Evolutionary conservation across 2,113 vertebrate species (phyloP).

Genomic region (Theristicus caerulescens): DNA sequence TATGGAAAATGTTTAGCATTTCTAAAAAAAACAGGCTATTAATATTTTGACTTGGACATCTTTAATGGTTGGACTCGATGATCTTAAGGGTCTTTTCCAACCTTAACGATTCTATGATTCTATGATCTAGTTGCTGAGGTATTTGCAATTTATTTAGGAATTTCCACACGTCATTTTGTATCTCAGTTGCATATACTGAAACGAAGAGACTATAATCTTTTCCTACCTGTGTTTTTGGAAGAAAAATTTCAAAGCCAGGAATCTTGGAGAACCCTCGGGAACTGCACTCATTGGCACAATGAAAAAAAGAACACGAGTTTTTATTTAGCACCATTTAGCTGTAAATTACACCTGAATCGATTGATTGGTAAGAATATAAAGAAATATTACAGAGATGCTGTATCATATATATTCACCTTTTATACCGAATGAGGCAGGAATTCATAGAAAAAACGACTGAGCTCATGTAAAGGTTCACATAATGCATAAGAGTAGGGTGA

Average conservation of each 20-base stretch:
- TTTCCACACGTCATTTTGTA: background rate
- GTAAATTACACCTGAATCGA: background rate
- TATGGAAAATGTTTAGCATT: background rate
- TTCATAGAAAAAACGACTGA: background rate
- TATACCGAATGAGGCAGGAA: background rate
- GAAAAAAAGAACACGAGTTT: background rate
- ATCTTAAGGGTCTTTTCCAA: too few relatives aligned
- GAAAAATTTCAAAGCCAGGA: background rate
- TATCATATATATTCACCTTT: background rate
- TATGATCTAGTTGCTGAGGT: background rate
- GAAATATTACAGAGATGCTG: background rate
- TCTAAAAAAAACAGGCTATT: background rate
- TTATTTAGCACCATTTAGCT: background rate
- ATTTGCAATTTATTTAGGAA: background rate
- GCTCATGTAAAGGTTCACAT: background rate
- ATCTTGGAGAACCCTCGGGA: background rate
- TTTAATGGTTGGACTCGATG: too few relatives aligned
- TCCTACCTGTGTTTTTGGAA: background rate
- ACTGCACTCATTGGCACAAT: background rate
- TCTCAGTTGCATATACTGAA: background rate
- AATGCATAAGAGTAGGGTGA: background rate
- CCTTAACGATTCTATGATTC: too few relatives aligned
- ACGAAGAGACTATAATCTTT: background rate
- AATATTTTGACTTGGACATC: background rate
- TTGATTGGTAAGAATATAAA: background rate